Base-by-base conservation (phyloP, 2,888 invertebrate genomes). In the Junonia oenone region DNA sequence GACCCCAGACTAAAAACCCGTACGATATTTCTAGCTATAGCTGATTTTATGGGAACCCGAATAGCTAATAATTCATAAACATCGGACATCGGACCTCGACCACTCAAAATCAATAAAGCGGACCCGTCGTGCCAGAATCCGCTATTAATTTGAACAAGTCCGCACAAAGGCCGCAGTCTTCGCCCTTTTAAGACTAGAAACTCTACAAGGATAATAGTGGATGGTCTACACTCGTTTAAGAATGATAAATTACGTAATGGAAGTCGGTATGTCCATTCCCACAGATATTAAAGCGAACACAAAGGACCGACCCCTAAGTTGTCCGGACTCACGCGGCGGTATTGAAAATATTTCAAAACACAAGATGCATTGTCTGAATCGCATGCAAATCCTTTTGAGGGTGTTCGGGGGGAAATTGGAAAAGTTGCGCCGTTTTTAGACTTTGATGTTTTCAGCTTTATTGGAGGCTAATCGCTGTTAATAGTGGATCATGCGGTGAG, bases 201-300 rank as follows among this genome's bases (percentile, higher is more conserved):
- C 45, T 72, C 75, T 71, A 73, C 69, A 77, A 68, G 72, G 71
- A 83, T 82, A 86, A 84, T 81, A 82, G 79, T 73, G 68, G 76
- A 81, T 76, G 75, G 78, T 83, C 81, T 77, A 75, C 69, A 80
- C 87, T 87, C 80, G 86, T 89, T 90, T 88, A 89, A 89, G 88
- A 88, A 89, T 90, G 90, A 90, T 90, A 89, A 89, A 90, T 90
- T 84, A 83, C 83, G 81, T 72, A 87, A 86, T 86, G 86, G 84
- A 87, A 59, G 76, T 83, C 82, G 86, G 85, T 81, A 84, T 86
- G 89, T 88, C 85, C 81, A 88, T 90, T 90, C 90, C 90, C 90
- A 90, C 90, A 89, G 88, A 90, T 90, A 90, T 90, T 90, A 90
- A 88, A 75, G 69, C 75, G 68, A 67, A 81, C 76, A 86, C 86